Evolutionary conservation across 2,888 invertebrate genomes (phyloP), one percentile per base, ranked within the genome.

Genomic region (Polietes domitor): DNA sequence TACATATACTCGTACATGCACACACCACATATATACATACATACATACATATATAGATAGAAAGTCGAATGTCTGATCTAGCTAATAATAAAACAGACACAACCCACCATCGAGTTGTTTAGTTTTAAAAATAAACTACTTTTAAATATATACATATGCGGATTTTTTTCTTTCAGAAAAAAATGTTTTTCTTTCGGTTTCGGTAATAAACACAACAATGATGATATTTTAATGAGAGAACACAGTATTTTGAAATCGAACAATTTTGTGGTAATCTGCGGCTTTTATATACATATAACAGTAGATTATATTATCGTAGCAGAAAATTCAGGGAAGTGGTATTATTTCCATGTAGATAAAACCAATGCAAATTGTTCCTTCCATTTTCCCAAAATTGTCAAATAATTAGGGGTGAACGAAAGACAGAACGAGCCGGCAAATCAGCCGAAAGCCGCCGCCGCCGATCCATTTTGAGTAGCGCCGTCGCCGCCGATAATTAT

Each of bases 91-190:
- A 58, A 58, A 58, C 12, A 58, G n/a, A n/a, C 12, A 58, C 47
- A 12, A 47, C n/a, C 47, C 15, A 28, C 32, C 15, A 65, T 37
- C 12, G n/a, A 65, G 4, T 75, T 72, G 53, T 63, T 63, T 70
- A 75, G 61, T 75, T 72, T 72, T 78, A 78, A 78, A 55, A 65
- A 65, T 15, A 71, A 70, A 76, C 28, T 19, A 53, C n/a, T n/a
- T n/a, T 61, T 80, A 80, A 72, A 73, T 55, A 61, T 77, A 53
- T 15, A 5, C 32, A 43, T 17, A 24, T 65, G 72, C 19, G 55
- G 41, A 26, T 53, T 53, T 53, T 1, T 53, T 19, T 5, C 1
- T 5, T 19, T 21, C 21, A 21, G 7, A 21, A 21, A 53, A 53
- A 53, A 9, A 47, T 12, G 53, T 21, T 21, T 21, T 15, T 53